Percentiles rank a stretch among this genome's conserved stretches.
phyloP scores from a whole-genome alignment of 2,888 invertebrate genomes.

The Periphyllus acericola region DNA sequence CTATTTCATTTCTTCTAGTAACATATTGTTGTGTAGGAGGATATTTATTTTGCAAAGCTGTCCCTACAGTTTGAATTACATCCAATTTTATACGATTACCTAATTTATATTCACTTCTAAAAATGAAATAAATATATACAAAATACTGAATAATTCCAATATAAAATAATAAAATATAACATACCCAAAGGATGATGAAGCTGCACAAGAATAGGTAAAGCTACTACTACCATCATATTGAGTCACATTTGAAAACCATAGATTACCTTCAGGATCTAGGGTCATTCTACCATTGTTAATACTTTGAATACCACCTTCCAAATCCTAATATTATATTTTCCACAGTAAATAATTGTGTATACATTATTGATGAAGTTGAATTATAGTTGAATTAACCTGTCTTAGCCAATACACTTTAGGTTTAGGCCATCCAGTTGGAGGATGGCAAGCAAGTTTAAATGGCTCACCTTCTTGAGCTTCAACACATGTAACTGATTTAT shows the following conservation, averaged over 20 bases:
- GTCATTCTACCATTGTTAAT: conserved; percentile 95
- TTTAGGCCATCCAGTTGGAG: conserved; percentile 96
- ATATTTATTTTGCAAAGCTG: conserved; percentile 81
- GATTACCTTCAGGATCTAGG: conserved; percentile 92
- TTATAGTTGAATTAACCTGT: conserved; percentile 71
- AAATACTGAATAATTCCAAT: neutral
- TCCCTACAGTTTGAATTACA: conserved; percentile 81
- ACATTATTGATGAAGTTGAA: no score
- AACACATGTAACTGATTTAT: conserved; percentile 71
- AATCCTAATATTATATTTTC: no score
- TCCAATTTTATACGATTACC: conserved; percentile 84
- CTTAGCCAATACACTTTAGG: conserved; percentile 95
- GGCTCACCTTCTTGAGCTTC: conserved; percentile 87
- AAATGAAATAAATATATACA: conserved; percentile 65
- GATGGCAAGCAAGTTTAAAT: conserved; percentile 87
- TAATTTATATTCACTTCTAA: conserved; percentile 87
- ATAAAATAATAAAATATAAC: neutral
- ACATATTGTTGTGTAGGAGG: conserved; percentile 84
- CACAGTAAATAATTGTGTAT: no score
- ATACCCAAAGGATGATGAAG: conserved; percentile 82
- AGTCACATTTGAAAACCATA: conserved; percentile 97
- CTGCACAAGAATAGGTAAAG: conserved; percentile 93
- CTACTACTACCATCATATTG: conserved; percentile 83
- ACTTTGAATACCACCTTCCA: conserved; percentile 81
- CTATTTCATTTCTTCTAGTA: conserved; percentile 87